phyloP scores from a whole-genome alignment of 2,113 vertebrate genomes.

The Silurus asotus region DNA sequence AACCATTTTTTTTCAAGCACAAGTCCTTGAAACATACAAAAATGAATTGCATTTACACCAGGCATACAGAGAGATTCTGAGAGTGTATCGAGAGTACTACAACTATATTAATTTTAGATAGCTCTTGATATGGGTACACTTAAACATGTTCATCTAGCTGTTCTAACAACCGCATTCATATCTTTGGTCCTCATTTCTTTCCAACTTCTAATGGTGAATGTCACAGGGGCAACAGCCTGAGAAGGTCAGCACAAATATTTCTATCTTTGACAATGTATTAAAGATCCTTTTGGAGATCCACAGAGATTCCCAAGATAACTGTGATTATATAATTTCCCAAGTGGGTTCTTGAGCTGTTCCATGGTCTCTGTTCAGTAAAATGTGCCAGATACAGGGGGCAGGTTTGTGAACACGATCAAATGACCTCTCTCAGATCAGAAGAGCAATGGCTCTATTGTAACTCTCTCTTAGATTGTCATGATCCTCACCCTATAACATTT shows the following conservation, averaged over 20 bases:
- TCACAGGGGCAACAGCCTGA: background rate
- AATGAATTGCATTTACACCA: background rate
- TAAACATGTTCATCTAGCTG: background rate
- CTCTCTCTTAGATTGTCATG: background rate
- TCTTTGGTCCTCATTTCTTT: background rate
- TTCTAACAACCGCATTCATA: background rate
- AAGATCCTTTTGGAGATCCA: background rate
- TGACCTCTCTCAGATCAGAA: background rate
- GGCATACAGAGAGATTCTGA: background rate
- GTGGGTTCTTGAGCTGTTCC: background rate
- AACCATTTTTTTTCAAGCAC: background rate
- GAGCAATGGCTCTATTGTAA: background rate
- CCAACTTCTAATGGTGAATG: background rate
- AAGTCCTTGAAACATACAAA: background rate
- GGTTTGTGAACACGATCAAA: background rate
- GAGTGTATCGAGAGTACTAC: background rate
- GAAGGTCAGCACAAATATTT: background rate
- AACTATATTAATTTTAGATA: slow-evolving; percentile 4
- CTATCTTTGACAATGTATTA: background rate
- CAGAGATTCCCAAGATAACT: background rate
- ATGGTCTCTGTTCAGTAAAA: background rate
- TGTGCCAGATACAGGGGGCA: background rate
- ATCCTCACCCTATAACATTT: background rate
- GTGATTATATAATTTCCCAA: background rate
- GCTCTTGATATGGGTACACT: background rate